Evolutionary conservation across 1,140 invertebrate genomes (phyloP), one percentile per base, ranked within the genome.

Genomic region (Caerostris extrusa): DNA sequence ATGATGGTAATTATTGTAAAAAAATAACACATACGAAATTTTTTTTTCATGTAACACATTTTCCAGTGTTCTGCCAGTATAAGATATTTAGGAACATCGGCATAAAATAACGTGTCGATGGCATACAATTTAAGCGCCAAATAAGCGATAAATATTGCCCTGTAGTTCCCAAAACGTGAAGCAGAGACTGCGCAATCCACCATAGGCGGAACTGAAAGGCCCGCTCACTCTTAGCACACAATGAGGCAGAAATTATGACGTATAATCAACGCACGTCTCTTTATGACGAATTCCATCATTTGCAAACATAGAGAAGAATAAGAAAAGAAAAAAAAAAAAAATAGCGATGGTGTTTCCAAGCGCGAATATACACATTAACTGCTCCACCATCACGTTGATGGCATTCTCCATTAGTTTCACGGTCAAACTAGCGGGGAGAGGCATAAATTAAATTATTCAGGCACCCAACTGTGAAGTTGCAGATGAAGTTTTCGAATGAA

Each of bases 281-380:
- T 57, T 12, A 60, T 85, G 83, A 85, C 83, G 57, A 8, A 85
- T 85, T 85, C 82, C 82, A 85, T 85, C 83, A 85, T 85, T 60
- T 19, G 55, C 8, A 7, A 19, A 53, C 19, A 77, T 12, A 50
- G 10, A 67, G 19, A 82, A 8, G n/a, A n/a, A n/a, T n/a, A n/a
- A n/a, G n/a, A n/a, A n/a, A n/a, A n/a, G n/a, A n/a, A 82, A 82
- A 17, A 82, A 82, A 58, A 85, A 85, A 19, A 34, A 19, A 14
- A 58, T 58, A 17, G 3, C 19, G 71, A 34, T 77, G 71, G 71
- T 60, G 55, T 85, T 85, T 85, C 83, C 57, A 60, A 56, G 17
- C 56, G 2, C 4, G 57, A 60, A 58, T n/a, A 58, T n/a, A 8
- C 53, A 85, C 56, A 57, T 60, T 58, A 56, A 50, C 34, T 50